Base-by-base conservation (phyloP, 2,113 vertebrate species). In the Notothenia rossii region DNA sequence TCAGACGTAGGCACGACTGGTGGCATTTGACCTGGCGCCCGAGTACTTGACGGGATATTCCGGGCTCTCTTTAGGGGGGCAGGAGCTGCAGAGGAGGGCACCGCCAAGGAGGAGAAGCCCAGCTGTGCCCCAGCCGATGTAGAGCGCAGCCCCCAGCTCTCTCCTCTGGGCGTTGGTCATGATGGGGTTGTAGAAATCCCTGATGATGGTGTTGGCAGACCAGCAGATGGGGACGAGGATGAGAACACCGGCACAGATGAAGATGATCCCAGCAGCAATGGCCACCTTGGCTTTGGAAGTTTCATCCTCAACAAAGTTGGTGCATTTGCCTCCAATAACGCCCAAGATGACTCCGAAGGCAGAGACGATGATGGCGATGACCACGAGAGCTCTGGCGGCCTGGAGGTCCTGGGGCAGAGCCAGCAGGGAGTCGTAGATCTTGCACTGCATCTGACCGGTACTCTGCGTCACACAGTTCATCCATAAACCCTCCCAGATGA, bases 51-150 rank as follows among this genome's bases (percentile, higher is more conserved):
- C 72, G 2, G 86, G 93, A 58, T 94, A 92, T 75, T 97, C 96
- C 5, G 75, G 86, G 56, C 96, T 93, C 0, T 92, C 69, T 0
- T 91, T 95, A 1, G 94, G 92, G 0, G 97, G 97, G 87, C 98
- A 99, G 83, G 93, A 95, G 92, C 96, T 98, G 92, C 97, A 98
- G 7, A 99, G 96, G 46, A 98, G 93, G 0, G 29, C 95, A 0
- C 98, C 98, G 0, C 97, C 97, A 0, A 98, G 88, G 64, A 98
- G 53, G 62, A 97, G 94, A 13, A 98, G 93, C 0, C 89, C 96
- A 0, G 96, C 92, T 0, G 96, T 91, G 0, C 96, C 98, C 96
- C 96, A 99, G 90, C 98, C 98, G 1, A 99, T 91, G 68, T 98
- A 99, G 49, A 99, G 95, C 0, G 96, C 93, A 0, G 96, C 94